A percentile compares a stretch with the other conserved stretches of the same genome.
These are phyloP conservation scores for Entosphenus tridentatus DNA, from an alignment of 2,113 vertebrate genomes.

Conservation along the genomic window DNA sequence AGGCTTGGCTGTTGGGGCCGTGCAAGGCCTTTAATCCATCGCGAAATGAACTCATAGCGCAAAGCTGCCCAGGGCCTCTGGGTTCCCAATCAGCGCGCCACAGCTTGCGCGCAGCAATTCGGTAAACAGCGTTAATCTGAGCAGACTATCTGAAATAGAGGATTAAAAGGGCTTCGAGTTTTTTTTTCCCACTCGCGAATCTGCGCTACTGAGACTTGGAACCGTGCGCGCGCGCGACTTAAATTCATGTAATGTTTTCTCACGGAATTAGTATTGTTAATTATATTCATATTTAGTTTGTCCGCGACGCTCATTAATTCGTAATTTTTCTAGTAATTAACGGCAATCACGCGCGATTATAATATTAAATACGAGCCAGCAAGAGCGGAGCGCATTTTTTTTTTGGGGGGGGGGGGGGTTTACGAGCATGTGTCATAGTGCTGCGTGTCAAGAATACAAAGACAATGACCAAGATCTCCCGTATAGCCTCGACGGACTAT, in stretches of 20 bases:
- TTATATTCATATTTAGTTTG: constrained; percentile 2
- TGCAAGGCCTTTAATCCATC: no score
- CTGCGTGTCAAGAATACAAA: no score
- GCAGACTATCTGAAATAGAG: background rate
- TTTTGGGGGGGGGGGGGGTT: no score
- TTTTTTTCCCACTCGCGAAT: constrained; percentile 3
- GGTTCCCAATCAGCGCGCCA: constrained; percentile 5
- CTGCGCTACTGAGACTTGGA: background rate
- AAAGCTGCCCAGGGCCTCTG: constrained; percentile 5
- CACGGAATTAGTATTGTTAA: constrained; percentile 2
- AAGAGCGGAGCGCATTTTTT: background rate
- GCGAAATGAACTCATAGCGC: background rate
- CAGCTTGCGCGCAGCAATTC: constrained; percentile 5
- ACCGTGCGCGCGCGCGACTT: background rate
- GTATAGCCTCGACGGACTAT: no score
- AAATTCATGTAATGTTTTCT: constrained; percentile 2
- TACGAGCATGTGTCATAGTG: no score
- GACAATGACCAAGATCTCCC: no score
- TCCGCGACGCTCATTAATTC: constrained; percentile 4
- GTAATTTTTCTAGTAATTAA: constrained; percentile 7
- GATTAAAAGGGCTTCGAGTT: background rate
- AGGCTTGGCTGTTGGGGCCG: no score
- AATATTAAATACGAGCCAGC: constrained; percentile 2
- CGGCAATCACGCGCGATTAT: constrained; percentile 6
- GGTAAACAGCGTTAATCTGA: constrained; percentile 6